A percentile compares a stretch with the other conserved stretches of the same genome.
phyloP scores from a whole-genome alignment of 2,113 vertebrate genomes.

The Sander vitreus region DNA sequence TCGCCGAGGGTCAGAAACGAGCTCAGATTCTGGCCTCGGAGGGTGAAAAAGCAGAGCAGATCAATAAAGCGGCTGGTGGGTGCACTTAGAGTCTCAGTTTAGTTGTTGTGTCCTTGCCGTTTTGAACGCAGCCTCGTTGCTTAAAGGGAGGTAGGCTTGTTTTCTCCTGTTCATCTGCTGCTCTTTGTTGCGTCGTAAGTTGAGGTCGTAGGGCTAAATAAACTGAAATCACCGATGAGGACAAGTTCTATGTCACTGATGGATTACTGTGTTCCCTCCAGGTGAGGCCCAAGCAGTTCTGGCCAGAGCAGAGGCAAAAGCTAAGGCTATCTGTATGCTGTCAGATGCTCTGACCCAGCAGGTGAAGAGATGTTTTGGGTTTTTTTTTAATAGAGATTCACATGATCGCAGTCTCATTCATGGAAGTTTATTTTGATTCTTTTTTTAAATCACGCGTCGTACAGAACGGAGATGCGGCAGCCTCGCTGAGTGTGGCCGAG shows the following conservation, averaged over 20 bases:
- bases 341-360: conserved; percentile 87
- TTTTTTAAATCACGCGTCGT: background rate
- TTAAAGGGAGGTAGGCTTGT: no score
- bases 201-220: background rate
- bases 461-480: conserved; percentile 86
- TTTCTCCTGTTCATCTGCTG: no score
- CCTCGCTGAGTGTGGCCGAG: conserved; percentile 93
- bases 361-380: conserved; percentile 73
- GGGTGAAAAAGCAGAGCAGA: conserved; percentile 88
- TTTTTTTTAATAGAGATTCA: no score
- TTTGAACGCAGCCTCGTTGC: no score
- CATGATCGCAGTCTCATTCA: background rate
- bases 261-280: conserved; percentile 51
- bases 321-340: conserved; percentile 88
- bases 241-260: background rate
- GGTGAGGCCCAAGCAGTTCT: conserved; percentile 90
- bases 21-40: conserved; percentile 91
- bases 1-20: conserved; percentile 90
- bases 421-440: background rate
- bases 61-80: conserved; percentile 90
- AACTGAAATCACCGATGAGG: no score
- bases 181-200: no score
- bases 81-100: no score
- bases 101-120: no score
- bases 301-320: conserved; percentile 89